Percentiles rank a stretch among this genome's conserved stretches.
Evolutionary conservation across 2,797 vertebrate genomes (phyloP).

Genomic region (Acipenser oxyrinchus): DNA sequence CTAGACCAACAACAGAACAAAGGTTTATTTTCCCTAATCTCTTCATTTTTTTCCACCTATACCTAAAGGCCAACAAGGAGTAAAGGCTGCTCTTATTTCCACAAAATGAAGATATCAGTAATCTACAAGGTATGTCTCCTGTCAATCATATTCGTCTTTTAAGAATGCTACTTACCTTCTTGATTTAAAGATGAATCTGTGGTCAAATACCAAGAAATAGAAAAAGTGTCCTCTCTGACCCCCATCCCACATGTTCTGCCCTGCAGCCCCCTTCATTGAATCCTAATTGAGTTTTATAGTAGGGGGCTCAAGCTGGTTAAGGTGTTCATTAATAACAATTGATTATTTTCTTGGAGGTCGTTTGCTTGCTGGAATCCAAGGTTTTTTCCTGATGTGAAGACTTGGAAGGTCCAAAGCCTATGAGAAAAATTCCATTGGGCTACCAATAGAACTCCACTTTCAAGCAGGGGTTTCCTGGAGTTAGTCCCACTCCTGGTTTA

Average conservation of each 20-base stretch:
- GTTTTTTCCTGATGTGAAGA: slow-evolving; percentile 1
- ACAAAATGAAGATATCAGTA: slow-evolving; percentile 1
- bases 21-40: too few species aligned
- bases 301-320: neutral
- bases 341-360: slow-evolving; percentile 8
- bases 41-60: too few species aligned
- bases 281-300: slow-evolving; percentile 12
- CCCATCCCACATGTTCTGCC: neutral
- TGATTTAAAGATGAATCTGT: slow-evolving; percentile 8
- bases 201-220: slow-evolving; percentile 15
- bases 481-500: too few species aligned
- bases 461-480: too few species aligned
- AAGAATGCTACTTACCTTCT: neutral
- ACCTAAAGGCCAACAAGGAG: too few species aligned
- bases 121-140: slow-evolving; percentile 6
- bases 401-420: too few species aligned
- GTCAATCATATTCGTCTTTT: slow-evolving; percentile 1
- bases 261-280: neutral
- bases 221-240: slow-evolving; percentile 2
- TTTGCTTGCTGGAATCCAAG: slow-evolving; percentile 13
- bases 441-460: too few species aligned
- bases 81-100: too few species aligned
- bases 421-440: too few species aligned
- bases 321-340: neutral
- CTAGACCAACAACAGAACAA: neutral